phyloP scores from a whole-genome alignment of 2,113 vertebrate species.

The Sylvietta virens region DNA sequence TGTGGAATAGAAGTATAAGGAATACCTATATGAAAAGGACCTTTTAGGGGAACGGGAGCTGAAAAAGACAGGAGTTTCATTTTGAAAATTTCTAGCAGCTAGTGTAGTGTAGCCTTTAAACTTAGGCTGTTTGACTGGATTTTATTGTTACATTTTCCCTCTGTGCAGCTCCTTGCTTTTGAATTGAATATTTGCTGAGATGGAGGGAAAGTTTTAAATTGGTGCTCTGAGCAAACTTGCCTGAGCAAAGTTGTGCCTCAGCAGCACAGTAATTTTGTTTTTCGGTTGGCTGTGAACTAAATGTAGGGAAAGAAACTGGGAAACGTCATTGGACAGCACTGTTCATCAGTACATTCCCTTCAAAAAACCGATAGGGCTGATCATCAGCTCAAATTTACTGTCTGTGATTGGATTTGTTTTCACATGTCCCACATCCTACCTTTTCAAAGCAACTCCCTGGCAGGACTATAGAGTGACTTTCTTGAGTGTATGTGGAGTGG shows the following conservation, averaged over 20 bases:
- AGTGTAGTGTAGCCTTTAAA: not conserved
- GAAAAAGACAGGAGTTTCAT: not conserved
- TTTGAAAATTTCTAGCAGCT: not conserved
- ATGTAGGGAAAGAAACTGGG: not conserved
- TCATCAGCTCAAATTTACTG: not conserved
- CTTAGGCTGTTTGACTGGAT: not conserved
- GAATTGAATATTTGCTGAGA: not conserved
- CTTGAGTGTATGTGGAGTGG: no score
- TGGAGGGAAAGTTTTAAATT: not conserved
- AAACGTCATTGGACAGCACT: not conserved
- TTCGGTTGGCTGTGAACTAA: not conserved
- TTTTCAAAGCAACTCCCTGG: not conserved
- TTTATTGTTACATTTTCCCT: not conserved
- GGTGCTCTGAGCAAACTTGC: not conserved
- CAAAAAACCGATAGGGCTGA: not conserved
- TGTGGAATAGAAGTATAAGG: not conserved
- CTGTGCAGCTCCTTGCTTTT: not conserved
- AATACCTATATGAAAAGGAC: not conserved
- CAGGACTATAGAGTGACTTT: not conserved
- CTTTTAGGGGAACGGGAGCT: not conserved
- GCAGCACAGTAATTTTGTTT: not conserved
- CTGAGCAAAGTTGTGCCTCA: not conserved
- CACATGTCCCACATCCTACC: not conserved
- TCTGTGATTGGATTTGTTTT: not conserved
- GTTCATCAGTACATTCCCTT: not conserved